Percentiles rank a stretch among this genome's conserved stretches.
Evolutionary conservation across 2,888 invertebrate species (phyloP).

Genomic region (Leptinotarsa tumamoca): DNA sequence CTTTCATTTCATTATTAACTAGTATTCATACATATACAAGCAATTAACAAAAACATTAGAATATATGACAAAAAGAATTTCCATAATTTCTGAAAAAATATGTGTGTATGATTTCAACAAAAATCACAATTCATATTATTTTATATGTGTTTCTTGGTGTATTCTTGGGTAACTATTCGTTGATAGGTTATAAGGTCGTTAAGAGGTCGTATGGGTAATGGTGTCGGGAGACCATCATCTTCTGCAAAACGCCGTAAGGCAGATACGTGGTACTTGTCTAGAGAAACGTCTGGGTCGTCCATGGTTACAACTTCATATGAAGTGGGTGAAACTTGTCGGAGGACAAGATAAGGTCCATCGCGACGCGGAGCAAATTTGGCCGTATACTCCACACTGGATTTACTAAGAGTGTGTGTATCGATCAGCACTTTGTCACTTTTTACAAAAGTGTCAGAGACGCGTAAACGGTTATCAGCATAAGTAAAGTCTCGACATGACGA

Average conservation of each 20-base stretch:
- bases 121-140: too few species aligned
- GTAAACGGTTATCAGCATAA: conserved; percentile 36
- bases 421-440: conserved; percentile 32
- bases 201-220: too few species aligned
- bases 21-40: too few species aligned
- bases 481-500: conserved; percentile 16
- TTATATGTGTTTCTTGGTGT: too few species aligned
- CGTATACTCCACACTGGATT: conserved; percentile 4
- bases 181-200: too few species aligned
- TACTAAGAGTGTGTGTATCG: conserved; percentile 6
- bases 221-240: too few species aligned
- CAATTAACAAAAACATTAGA: too few species aligned
- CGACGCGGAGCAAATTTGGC: not conserved
- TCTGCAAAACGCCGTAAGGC: not conserved
- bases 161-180: too few species aligned
- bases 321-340: conserved; percentile 9
- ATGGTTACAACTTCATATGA: conserved; percentile 16
- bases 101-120: too few species aligned
- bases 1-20: too few species aligned
- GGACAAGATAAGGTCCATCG: conserved; percentile 28
- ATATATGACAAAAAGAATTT: too few species aligned
- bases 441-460: conserved; percentile 36
- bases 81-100: too few species aligned
- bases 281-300: not conserved
- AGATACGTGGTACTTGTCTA: conserved; percentile 25